A percentile compares a stretch with the other conserved stretches of the same genome.
phyloP scores from a whole-genome alignment of 2,888 invertebrate species.

The Apocheima hispidaria region DNA sequence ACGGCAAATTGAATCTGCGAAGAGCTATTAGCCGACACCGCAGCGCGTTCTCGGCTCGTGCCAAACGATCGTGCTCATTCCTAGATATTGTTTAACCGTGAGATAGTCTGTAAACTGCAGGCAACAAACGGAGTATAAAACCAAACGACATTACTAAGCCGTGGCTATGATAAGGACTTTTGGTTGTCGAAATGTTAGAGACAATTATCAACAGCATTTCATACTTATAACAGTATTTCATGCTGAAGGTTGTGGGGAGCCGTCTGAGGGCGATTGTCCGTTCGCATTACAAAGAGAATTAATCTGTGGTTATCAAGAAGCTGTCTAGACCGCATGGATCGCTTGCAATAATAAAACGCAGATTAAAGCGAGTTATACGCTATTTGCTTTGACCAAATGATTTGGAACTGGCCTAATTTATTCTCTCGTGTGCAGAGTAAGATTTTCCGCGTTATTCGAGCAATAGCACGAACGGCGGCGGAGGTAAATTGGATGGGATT shows the following conservation, averaged over 20 bases:
- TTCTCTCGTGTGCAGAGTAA: conserved; percentile 71
- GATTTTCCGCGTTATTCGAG: conserved; percentile 81
- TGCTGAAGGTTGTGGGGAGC: conserved; percentile 26
- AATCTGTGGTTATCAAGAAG: conserved; percentile 17
- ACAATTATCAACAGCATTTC: no score
- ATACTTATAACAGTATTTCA: conserved; percentile 30
- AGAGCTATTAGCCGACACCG: conserved; percentile 82
- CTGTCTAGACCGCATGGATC: conserved; percentile 14
- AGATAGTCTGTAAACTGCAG: conserved; percentile 63
- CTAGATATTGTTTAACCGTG: conserved; percentile 66
- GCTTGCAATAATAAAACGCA: conserved; percentile 7
- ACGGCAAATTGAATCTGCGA: conserved; percentile 82
- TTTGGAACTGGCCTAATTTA: conserved; percentile 73
- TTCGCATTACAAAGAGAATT: conserved; percentile 17
- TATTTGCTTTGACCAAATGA: conserved; percentile 41
- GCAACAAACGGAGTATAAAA: conserved; percentile 57
- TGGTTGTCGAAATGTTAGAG: conserved; percentile 34
- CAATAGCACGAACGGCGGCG: conserved; percentile 70
- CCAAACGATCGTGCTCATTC: conserved; percentile 74
- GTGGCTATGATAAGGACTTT: conserved; percentile 40
- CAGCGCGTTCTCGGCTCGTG: conserved; percentile 69
- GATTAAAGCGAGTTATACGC: background rate
- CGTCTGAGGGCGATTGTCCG: conserved; percentile 18
- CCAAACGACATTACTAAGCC: conserved; percentile 54
- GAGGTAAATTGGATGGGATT: conserved; percentile 83